Evolutionary conservation across 1,140 invertebrate species (phyloP).

Genomic region (Papilio polytes): DNA sequence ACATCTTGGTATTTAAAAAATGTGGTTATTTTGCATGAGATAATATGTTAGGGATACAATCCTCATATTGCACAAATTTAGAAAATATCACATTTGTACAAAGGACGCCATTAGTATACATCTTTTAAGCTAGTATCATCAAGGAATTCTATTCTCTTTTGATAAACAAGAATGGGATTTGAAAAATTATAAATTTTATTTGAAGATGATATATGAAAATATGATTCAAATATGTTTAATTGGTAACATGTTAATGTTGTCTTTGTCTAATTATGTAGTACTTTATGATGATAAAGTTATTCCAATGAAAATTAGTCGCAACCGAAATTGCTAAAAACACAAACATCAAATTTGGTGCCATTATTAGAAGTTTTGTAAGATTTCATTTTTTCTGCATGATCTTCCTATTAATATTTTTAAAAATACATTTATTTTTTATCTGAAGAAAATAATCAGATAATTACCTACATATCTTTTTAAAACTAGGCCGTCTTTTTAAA

Average conservation of each 20-base stretch:
- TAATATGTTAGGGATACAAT: too few species aligned
- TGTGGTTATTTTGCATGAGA: background rate
- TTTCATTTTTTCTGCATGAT: background rate
- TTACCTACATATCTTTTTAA: conserved; percentile 20
- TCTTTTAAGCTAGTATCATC: too few species aligned
- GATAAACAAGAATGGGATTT: too few species aligned
- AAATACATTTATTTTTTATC: background rate
- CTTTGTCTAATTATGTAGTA: background rate
- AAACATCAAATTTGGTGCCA: background rate
- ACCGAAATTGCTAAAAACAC: background rate
- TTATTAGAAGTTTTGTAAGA: background rate
- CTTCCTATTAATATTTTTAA: background rate
- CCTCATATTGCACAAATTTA: too few species aligned
- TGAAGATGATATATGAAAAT: too few species aligned
- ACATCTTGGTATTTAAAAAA: background rate
- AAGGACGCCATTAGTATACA: too few species aligned
- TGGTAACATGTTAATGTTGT: background rate
- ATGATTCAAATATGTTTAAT: background rate
- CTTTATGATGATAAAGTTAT: background rate
- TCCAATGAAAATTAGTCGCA: background rate
- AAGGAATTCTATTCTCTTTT: too few species aligned
- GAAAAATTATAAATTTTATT: too few species aligned
- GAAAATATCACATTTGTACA: too few species aligned
- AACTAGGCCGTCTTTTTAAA: conserved; percentile 24
- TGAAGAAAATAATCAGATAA: background rate